phyloP scores from a whole-genome alignment of 2,888 invertebrate species.

The Athetis lepigone region DNA sequence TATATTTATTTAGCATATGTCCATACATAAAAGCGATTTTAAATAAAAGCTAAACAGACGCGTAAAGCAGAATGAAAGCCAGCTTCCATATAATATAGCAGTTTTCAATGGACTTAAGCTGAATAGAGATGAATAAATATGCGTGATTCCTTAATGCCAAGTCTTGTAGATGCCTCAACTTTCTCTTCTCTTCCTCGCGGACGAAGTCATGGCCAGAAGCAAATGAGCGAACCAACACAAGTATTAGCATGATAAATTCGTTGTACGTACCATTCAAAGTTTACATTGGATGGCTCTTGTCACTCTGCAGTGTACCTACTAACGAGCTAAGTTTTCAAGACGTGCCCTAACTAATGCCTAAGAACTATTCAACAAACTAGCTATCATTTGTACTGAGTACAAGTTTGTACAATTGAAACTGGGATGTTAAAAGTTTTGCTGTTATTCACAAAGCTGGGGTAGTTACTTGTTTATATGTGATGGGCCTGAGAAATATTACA shows the following conservation, averaged over 20 bases:
- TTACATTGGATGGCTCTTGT: slow-evolving; percentile 55
- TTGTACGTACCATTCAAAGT: slow-evolving; percentile 35
- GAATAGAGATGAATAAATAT: too few species aligned
- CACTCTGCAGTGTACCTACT: slow-evolving; percentile 51
- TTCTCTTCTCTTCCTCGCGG: too few species aligned
- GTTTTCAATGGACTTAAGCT: too few species aligned
- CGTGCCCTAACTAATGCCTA: slow-evolving; percentile 66
- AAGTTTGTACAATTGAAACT: slow-evolving; percentile 58
- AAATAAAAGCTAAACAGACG: too few species aligned
- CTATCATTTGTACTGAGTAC: slow-evolving; percentile 42
- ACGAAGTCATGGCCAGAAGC: too few species aligned
- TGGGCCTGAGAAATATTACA: background rate
- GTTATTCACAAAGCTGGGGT: slow-evolving; percentile 18
- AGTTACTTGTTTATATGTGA: slow-evolving; percentile 4
- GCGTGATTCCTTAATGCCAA: too few species aligned
- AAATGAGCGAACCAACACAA: slow-evolving; percentile 3
- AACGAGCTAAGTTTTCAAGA: slow-evolving; percentile 71
- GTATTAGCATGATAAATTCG: slow-evolving; percentile 42
- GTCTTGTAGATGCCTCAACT: too few species aligned
- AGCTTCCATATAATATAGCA: too few species aligned
- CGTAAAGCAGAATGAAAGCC: too few species aligned
- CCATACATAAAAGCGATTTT: too few species aligned
- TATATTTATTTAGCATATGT: too few species aligned
- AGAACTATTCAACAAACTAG: slow-evolving; percentile 65
- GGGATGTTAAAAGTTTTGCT: slow-evolving; percentile 48